phyloP scores from a whole-genome alignment of 2,797 vertebrate species.

The Hippoglossus hippoglossus region DNA sequence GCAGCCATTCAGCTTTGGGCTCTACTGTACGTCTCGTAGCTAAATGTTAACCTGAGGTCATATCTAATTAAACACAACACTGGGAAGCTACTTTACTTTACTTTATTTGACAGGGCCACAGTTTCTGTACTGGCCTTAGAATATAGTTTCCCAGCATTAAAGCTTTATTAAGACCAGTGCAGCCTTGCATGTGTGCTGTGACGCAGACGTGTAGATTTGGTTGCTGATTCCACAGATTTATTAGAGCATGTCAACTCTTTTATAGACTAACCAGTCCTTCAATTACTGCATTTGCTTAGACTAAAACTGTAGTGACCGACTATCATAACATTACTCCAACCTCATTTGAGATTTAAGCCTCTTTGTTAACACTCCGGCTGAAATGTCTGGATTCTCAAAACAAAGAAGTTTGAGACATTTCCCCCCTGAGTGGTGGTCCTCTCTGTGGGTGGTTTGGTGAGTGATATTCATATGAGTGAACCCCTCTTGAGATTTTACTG shows the following conservation, averaged over 20 bases:
- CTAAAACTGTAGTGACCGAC: neutral
- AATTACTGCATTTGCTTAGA: neutral
- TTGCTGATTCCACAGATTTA: neutral
- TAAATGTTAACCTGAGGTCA: slow-evolving; percentile 48
- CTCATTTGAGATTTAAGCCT: slow-evolving; percentile 17
- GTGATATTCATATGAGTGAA: slow-evolving; percentile 54
- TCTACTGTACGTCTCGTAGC: slow-evolving; percentile 62
- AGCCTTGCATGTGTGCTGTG: neutral
- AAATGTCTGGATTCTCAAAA: slow-evolving; percentile 24
- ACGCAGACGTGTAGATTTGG: slow-evolving; percentile 2
- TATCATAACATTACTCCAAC: slow-evolving; percentile 13
- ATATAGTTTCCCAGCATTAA: neutral
- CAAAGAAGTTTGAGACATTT: slow-evolving; percentile 19
- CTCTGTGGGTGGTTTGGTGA: slow-evolving; percentile 62
- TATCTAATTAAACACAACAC: slow-evolving; percentile 16
- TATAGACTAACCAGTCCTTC: neutral
- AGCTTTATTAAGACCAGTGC: slow-evolving; percentile 19
- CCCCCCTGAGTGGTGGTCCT: slow-evolving; percentile 20
- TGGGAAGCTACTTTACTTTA: slow-evolving; percentile 5
- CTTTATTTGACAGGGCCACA: no score
- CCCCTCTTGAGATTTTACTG: slow-evolving; percentile 50
- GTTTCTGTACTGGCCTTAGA: neutral
- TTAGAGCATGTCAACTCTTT: neutral
- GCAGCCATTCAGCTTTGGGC: slow-evolving; percentile 46
- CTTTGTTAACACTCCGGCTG: slow-evolving; percentile 22